Evolutionary conservation across 2,888 invertebrate species (phyloP).

Genomic region (Drosophila tanythrix): DNA sequence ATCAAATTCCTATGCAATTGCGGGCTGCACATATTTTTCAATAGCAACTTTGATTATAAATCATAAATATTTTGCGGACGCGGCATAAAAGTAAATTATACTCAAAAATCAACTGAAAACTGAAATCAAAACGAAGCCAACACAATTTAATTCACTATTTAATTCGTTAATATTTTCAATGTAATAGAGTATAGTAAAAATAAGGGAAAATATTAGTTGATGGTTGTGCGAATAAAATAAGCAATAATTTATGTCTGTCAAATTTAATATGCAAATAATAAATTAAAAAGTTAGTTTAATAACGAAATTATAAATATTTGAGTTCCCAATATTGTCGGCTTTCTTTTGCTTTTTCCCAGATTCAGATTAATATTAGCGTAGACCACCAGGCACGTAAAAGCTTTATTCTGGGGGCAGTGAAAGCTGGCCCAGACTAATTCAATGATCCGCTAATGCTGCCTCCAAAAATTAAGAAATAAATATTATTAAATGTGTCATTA

Average conservation of each 20-base stretch:
- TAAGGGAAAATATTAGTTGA: neutral
- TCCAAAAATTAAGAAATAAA: constrained; percentile 67
- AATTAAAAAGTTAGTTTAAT: neutral
- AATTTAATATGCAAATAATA: constrained; percentile 25
- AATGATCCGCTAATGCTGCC: constrained; percentile 48
- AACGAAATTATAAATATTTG: neutral
- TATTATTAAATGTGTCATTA: constrained; percentile 71
- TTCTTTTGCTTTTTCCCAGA: neutral
- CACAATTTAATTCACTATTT: too few relatives aligned
- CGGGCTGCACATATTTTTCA: neutral
- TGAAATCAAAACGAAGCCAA: constrained; percentile 7
- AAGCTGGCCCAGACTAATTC: constrained; percentile 41
- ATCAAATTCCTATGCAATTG: constrained; percentile 14
- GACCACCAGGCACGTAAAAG: constrained; percentile 25
- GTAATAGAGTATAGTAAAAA: constrained; percentile 7
- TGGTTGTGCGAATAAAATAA: neutral
- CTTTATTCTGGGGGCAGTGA: constrained; percentile 55
- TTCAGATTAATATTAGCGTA: neutral
- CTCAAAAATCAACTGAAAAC: constrained; percentile 23
- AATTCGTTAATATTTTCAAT: constrained; percentile 38
- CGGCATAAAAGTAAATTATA: constrained; percentile 44
- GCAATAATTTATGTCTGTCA: neutral
- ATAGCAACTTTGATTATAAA: constrained; percentile 57
- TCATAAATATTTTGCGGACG: constrained; percentile 31
- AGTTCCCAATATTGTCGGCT: neutral